Evolutionary conservation across 2,888 invertebrate species (phyloP).

Genomic region (Himalopsyche tibetana): DNA sequence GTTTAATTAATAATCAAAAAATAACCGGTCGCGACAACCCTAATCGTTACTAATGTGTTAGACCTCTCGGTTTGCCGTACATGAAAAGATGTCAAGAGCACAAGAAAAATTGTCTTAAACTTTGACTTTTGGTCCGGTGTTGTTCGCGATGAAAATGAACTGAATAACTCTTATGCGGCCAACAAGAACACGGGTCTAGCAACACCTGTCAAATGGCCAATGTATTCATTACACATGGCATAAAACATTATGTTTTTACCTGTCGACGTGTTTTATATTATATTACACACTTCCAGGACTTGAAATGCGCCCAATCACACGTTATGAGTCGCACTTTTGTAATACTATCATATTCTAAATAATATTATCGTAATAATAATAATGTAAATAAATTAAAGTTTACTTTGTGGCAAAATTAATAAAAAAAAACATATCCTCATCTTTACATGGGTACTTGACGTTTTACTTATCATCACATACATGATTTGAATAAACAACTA

Average conservation of each 20-base stretch:
- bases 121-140: slow-evolving; percentile 57
- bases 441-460: too few relatives aligned
- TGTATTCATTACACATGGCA: slow-evolving; percentile 50
- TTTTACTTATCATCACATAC: too few relatives aligned
- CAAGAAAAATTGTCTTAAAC: slow-evolving; percentile 63
- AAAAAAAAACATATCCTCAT: too few relatives aligned
- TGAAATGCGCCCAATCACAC: not conserved
- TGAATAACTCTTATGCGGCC: slow-evolving; percentile 46
- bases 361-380: too few relatives aligned
- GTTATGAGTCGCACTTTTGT: too few relatives aligned
- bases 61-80: slow-evolving; percentile 16
- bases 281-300: slow-evolving; percentile 29
- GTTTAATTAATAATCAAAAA: too few relatives aligned
- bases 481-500: too few relatives aligned
- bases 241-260: slow-evolving; percentile 43
- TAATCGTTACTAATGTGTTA: not conserved
- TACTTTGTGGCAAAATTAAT: too few relatives aligned
- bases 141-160: slow-evolving; percentile 44
- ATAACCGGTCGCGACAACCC: not conserved
- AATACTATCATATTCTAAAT: too few relatives aligned
- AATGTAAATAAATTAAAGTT: too few relatives aligned
- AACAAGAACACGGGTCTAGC: slow-evolving; percentile 45
- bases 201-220: slow-evolving; percentile 51
- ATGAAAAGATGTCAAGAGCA: slow-evolving; percentile 56
- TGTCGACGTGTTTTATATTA: slow-evolving; percentile 43